Conservation (phyloP, 1,140 invertebrate genomes). For the Ladona fulva region DNA sequence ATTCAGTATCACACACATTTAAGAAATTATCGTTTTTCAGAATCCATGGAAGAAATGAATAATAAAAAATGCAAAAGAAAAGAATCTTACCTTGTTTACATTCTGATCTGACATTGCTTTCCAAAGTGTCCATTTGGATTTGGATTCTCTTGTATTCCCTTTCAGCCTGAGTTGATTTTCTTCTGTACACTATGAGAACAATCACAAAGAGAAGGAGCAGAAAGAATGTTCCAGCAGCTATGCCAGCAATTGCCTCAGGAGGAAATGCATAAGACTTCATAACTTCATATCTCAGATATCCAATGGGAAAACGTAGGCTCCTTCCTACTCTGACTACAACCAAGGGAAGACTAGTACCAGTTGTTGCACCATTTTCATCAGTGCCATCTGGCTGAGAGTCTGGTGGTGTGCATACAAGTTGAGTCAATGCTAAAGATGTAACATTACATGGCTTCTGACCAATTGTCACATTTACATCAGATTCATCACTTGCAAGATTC, state of each 20-base stretch:
- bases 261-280: slow-evolving; percentile 75
- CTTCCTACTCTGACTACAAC: slow-evolving; percentile 84
- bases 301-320: slow-evolving; percentile 77
- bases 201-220: slow-evolving; percentile 77
- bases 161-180: slow-evolving; percentile 90
- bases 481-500: slow-evolving; percentile 82
- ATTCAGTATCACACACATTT: too few relatives aligned
- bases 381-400: slow-evolving; percentile 73
- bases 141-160: slow-evolving; percentile 95
- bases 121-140: slow-evolving; percentile 98
- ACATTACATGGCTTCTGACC: slow-evolving; percentile 83
- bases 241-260: slow-evolving; percentile 75
- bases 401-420: slow-evolving; percentile 84
- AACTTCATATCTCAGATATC: slow-evolving; percentile 81
- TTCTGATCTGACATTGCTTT: slow-evolving; percentile 94
- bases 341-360: slow-evolving; percentile 64
- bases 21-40: too few relatives aligned
- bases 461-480: slow-evolving; percentile 88
- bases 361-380: slow-evolving; percentile 74
- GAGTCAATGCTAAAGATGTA: slow-evolving; percentile 77
- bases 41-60: slow-evolving; percentile 11
- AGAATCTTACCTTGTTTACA: slow-evolving; percentile 73
- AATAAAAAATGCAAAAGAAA: slow-evolving; percentile 13
- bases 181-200: slow-evolving; percentile 76
- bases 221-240: slow-evolving; percentile 70